Percentiles rank a stretch among this genome's conserved stretches.
phyloP scores from a whole-genome alignment of 2,113 vertebrate genomes.

The Montifringilla adamsi region DNA sequence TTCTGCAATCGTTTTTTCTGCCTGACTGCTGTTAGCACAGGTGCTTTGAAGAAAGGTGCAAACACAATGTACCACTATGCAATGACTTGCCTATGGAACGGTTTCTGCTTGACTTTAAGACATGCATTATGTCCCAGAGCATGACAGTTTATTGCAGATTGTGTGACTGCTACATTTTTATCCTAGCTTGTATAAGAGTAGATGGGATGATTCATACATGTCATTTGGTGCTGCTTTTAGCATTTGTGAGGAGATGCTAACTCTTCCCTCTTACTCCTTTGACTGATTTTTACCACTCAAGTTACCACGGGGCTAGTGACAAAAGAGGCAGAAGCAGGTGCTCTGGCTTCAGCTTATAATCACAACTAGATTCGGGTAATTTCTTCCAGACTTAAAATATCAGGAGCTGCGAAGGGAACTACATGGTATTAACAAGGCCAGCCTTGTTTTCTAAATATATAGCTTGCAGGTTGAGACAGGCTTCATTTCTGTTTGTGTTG shows the following conservation, averaged over 20 bases:
- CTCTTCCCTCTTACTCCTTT: background rate
- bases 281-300: background rate
- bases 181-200: background rate
- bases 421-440: background rate
- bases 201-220: constrained; percentile 20
- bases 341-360: background rate
- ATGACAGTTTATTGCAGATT: background rate
- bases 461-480: background rate
- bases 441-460: background rate
- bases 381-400: background rate
- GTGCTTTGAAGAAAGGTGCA: background rate
- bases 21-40: background rate
- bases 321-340: background rate
- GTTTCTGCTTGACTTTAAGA: background rate
- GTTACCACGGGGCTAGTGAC: background rate
- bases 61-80: background rate
- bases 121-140: background rate
- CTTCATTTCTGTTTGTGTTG: background rate
- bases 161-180: constrained; percentile 2
- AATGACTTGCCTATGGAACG: background rate
- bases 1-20: background rate
- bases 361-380: background rate
- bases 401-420: background rate
- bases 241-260: constrained; percentile 9
- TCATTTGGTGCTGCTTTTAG: constrained; percentile 32